phyloP scores from a whole-genome alignment of 2,113 vertebrate genomes.

The Bombycilla garrulus region DNA sequence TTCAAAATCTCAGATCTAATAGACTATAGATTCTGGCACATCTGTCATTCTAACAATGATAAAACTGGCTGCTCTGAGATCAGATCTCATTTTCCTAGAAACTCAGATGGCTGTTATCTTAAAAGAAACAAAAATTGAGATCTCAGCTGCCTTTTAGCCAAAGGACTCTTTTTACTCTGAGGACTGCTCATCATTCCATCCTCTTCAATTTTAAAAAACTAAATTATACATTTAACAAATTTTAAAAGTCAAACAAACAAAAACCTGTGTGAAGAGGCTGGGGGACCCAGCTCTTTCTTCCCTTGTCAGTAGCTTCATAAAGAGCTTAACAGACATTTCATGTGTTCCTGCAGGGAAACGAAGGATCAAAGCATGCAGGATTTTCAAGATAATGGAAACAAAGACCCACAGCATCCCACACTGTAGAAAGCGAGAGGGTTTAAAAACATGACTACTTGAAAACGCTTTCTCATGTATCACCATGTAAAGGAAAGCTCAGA shows the following conservation, averaged over 20 bases:
- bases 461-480: not conserved
- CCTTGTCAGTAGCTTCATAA: not conserved
- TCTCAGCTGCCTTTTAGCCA: not conserved
- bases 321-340: not conserved
- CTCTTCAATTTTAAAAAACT: not conserved
- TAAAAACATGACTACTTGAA: not conserved
- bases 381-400: not conserved
- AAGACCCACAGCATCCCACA: not conserved
- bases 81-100: not conserved
- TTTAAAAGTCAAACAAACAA: not conserved
- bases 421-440: not conserved
- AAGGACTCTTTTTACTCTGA: not conserved
- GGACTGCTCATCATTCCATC: not conserved
- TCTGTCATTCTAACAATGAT: not conserved
- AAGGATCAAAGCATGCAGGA: not conserved
- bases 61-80: not conserved
- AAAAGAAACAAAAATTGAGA: not conserved
- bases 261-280: not conserved
- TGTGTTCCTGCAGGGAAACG: not conserved
- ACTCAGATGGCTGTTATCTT: not conserved
- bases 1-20: not conserved
- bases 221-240: not conserved
- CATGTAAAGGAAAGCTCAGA: not conserved
- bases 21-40: not conserved
- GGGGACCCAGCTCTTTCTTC: not conserved